These are phyloP conservation scores for Onychomys torridus DNA, from an alignment of 2,797 vertebrate species.

Conservation along the genomic window DNA sequence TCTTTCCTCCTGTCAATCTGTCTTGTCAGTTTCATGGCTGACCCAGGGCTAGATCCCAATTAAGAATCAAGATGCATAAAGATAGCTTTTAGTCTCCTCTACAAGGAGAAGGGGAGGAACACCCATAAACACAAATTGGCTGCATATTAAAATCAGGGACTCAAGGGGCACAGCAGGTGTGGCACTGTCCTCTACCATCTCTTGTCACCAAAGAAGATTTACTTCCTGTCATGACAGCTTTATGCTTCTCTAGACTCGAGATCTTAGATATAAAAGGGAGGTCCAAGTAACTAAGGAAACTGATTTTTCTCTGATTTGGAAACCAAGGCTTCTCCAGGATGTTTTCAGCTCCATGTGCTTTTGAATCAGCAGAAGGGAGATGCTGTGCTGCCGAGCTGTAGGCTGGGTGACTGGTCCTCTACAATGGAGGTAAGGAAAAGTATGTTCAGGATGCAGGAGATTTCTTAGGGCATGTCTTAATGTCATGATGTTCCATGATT, in stretches of 20 bases:
- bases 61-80: background rate
- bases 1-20: background rate
- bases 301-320: background rate
- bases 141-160: background rate
- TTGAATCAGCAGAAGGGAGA: background rate
- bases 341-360: background rate
- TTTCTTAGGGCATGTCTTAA: background rate
- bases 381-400: rapidly evolving
- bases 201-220: background rate
- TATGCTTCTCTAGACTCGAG: background rate
- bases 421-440: too few species aligned
- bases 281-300: background rate
- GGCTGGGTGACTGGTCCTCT: background rate
- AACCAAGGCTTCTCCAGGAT: background rate
- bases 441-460: background rate
- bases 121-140: background rate
- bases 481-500: background rate
- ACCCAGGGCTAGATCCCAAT: background rate
- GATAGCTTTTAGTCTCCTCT: background rate
- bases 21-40: background rate
- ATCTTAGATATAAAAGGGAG: background rate
- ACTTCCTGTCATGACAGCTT: background rate
- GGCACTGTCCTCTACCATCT: too few species aligned
- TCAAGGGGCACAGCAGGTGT: background rate
- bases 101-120: background rate